Evolutionary conservation across 92 coral and sea anemone species (phyloP), one percentile per base, ranked within the genome.

Genomic region (Meandrina meandrites): DNA sequence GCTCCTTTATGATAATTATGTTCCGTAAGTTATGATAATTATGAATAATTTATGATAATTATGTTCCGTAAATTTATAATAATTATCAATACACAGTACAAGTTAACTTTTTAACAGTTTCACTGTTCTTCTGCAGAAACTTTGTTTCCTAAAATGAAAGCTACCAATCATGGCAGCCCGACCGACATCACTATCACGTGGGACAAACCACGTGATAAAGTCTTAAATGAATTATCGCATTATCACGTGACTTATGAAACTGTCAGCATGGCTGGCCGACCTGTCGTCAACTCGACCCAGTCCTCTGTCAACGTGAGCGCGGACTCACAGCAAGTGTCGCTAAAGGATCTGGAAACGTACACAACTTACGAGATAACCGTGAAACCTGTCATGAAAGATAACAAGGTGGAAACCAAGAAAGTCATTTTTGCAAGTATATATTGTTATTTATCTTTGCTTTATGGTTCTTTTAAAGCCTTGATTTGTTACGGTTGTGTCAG

Each of bases 211-310:
- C 91, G 93, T 50, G 87, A 87, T 58, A 64, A 84, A 75, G 91
- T 90, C 37, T 35, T 79, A 51, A 74, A 87, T 31, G 76, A 84
- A 70, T 81, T 90, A 36, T 45, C 79, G 31, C 90, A 92, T 15
- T 94, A 94, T 82, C 68, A 67, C 69, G 78, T 94, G 28, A 75
- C 92, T 19, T 92, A 94, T 78, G 72, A 89, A 71, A 82, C 85
- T 13, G 64, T 78, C 15, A 42, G 31, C 30, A 68, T 57, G 56
- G 91, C 87, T 12, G 79, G 79, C 21, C 36, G 79, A 8, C 77
- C 86, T 34, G 93, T 88, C n/a, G 37, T 27, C 34, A 88, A 90
- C 56, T n/a, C 78, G 50, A 74, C 88, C 31, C 30, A 9, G 42
- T 10, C 24, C 19, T 64, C 80, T 40, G 57, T 85, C n/a, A 86